Conservation (phyloP, 2,797 vertebrate genomes). For the Strix occidentalis region DNA sequence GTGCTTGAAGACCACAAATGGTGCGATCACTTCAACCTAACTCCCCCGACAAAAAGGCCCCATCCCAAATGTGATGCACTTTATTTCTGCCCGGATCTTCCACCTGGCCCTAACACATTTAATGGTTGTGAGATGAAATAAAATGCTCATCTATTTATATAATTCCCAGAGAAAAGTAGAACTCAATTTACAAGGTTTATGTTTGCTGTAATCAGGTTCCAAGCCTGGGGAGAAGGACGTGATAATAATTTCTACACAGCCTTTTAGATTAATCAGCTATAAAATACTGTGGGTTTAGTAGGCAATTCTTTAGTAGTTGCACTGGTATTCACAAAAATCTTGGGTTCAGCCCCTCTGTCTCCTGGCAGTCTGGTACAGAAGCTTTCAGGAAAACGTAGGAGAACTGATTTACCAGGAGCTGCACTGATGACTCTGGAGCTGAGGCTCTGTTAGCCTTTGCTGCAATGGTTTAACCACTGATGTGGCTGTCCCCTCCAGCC, state of each 20-base stretch:
- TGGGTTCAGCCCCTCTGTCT: background rate
- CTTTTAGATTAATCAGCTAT: background rate
- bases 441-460: background rate
- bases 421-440: background rate
- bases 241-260: background rate
- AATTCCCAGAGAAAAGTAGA: background rate
- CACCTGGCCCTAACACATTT: background rate
- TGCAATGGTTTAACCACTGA: background rate
- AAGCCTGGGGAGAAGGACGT: background rate
- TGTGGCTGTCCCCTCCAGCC: background rate
- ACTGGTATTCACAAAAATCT: background rate
- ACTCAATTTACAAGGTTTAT: background rate
- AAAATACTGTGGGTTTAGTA: background rate
- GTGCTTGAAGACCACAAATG: background rate
- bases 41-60: background rate
- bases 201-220: background rate
- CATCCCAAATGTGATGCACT: background rate
- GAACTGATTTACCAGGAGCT: background rate
- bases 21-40: accelerated
- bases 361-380: background rate
- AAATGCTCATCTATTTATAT: background rate
- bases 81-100: background rate
- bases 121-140: background rate
- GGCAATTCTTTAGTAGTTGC: background rate
- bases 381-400: background rate